Evolutionary conservation across 2,888 invertebrate species (phyloP).

Genomic region (Caenorhabditis auriculariae): DNA sequence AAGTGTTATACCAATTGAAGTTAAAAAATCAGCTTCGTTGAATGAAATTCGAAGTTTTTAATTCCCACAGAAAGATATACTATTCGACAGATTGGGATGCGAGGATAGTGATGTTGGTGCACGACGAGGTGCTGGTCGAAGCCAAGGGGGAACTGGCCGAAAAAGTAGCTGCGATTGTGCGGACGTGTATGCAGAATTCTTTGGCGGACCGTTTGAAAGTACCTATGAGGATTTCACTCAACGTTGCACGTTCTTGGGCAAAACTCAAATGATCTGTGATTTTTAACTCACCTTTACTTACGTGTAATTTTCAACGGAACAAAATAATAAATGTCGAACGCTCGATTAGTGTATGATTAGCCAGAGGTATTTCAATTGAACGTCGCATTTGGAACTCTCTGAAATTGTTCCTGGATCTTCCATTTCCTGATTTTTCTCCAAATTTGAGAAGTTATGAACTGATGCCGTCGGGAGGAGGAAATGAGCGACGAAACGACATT

Average conservation of each 20-base stretch:
- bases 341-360: neutral
- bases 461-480: neutral
- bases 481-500: neutral
- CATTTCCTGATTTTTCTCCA: constrained; percentile 18
- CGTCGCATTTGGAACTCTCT: neutral
- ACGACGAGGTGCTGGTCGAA: constrained; percentile 94
- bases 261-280: constrained; percentile 14
- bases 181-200: constrained; percentile 27
- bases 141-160: constrained; percentile 70
- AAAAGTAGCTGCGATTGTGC: constrained; percentile 46
- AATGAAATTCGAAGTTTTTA: neutral
- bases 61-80: neutral
- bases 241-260: constrained; percentile 32
- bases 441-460: neutral
- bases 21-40: too few species aligned
- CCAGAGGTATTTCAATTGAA: constrained; percentile 1
- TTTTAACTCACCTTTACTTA: neutral
- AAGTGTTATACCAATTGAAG: too few species aligned
- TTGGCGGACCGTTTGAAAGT: constrained; percentile 26
- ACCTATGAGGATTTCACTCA: constrained; percentile 33
- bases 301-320: neutral
- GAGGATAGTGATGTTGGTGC: constrained; percentile 81
- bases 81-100: constrained; percentile 39
- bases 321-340: neutral
- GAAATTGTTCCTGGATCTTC: neutral